A percentile compares a stretch with the other conserved stretches of the same genome.
phyloP scores from a whole-genome alignment of 2,888 invertebrate species.

The Bimastos eiseni region DNA sequence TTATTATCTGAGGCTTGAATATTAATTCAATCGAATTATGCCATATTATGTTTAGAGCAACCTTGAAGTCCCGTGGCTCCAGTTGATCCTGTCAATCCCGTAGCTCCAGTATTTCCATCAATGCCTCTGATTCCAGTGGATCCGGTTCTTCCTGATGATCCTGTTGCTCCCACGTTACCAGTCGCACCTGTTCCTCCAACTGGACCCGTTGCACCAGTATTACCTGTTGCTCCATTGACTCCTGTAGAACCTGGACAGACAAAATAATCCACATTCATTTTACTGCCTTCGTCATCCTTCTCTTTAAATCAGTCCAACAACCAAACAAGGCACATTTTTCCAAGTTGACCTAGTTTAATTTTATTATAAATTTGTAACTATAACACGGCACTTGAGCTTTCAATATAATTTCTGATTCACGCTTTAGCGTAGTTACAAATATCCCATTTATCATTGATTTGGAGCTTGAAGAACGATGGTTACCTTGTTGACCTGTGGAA shows the following conservation, averaged over 20 bases:
- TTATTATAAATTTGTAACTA: background rate
- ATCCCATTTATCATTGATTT: too few relatives aligned
- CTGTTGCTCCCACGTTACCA: background rate
- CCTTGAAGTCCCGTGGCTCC: conserved; percentile 8
- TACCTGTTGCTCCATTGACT: background rate
- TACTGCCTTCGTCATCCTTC: background rate
- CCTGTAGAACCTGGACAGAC: background rate
- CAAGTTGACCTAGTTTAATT: background rate
- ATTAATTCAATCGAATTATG: background rate
- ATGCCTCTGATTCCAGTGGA: background rate
- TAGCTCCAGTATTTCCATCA: conserved; percentile 14
- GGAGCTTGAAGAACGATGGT: background rate
- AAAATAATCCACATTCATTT: background rate
- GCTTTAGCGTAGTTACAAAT: background rate
- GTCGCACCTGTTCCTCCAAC: background rate
- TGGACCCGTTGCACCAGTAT: background rate
- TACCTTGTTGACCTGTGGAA: conserved; percentile 7
- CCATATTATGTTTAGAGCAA: background rate
- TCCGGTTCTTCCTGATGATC: background rate
- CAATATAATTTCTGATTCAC: background rate
- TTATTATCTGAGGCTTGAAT: background rate
- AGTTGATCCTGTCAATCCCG: conserved; percentile 1
- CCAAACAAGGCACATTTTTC: too few relatives aligned
- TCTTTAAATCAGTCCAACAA: too few relatives aligned
- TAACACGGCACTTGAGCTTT: background rate